phyloP scores from a whole-genome alignment of 2,113 vertebrate species.

The Pan paniscus region DNA sequence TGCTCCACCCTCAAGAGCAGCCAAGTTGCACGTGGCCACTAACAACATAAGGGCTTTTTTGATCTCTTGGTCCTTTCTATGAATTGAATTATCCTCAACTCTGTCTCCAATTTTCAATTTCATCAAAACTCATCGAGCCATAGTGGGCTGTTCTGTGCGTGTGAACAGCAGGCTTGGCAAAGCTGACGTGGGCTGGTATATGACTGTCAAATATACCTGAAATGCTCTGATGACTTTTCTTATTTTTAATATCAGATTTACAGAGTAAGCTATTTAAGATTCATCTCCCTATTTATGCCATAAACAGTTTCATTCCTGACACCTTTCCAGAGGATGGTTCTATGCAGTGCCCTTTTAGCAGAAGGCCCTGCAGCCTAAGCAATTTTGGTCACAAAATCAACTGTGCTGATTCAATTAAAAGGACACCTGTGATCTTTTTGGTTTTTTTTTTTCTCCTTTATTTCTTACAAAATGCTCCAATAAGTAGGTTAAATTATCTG shows the following conservation, averaged over 20 bases:
- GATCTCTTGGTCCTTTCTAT: not conserved
- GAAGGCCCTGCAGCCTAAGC: slow-evolving; percentile 49
- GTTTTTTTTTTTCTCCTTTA: not conserved
- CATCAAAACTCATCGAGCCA: not conserved
- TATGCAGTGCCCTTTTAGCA: slow-evolving; percentile 7
- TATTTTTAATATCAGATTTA: slow-evolving; percentile 75
- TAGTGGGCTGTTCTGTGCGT: not conserved
- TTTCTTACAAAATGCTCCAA: slow-evolving; percentile 55
- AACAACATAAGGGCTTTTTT: not conserved
- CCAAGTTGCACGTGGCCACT: not conserved
- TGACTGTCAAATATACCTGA: slow-evolving; percentile 38
- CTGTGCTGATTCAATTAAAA: slow-evolving; percentile 58
- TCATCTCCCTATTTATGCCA: slow-evolving; percentile 46
- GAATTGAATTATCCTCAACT: not conserved
- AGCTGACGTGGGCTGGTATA: not conserved
- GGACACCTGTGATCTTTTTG: slow-evolving; percentile 39
- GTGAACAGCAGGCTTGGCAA: not conserved
- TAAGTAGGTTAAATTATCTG: slow-evolving; percentile 59
- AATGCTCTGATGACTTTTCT: slow-evolving; percentile 68
- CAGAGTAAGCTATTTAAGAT: slow-evolving; percentile 67
- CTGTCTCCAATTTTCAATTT: slow-evolving; percentile 29
- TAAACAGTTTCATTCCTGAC: slow-evolving; percentile 48
- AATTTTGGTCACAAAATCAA: slow-evolving; percentile 49
- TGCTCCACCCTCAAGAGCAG: not conserved
- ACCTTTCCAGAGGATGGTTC: slow-evolving; percentile 49